Evolutionary conservation across 2,113 vertebrate genomes (phyloP), one percentile per base, ranked within the genome.

Genomic region (Geococcyx californianus): DNA sequence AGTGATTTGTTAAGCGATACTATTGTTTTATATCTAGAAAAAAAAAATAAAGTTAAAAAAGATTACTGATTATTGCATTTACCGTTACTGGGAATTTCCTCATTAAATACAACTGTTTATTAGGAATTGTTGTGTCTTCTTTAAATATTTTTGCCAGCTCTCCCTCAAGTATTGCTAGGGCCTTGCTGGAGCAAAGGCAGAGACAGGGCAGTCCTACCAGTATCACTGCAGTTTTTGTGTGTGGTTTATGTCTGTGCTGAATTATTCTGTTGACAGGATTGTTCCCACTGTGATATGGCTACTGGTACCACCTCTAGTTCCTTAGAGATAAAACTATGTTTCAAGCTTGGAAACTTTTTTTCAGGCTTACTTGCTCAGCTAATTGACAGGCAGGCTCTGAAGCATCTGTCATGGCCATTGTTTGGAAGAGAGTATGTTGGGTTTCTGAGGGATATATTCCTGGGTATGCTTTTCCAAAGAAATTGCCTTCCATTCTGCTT

Each of bases 211-310:
- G 44, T 36, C 31, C 34, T 83, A 54, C 26, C 51, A 51, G n/a
- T 29, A 11, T 44, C 29, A 18, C 1, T 42, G 31, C 54, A 7
- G 38, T 45, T 6, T 29, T 42, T 55, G 33, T 21, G 16, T 26
- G 59, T 54, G 38, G n/a, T 74, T 83, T 92, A 68, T 70, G 6
- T 28, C 58, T 60, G 49, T 49, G 26, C 31, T 69, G 36, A 38
- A 21, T 18, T 49, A 21, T 16, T 19, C 23, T 55, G 7, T 74
- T 72, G n/a, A 38, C n/a, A 86, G 33, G 78, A n/a, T 29, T 16
- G 16, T 76, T 55, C 51, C 19, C 19, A 9, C 9, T 0, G 0
- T 31, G 49, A 7, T 21, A 16, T 15, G 38, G 66, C 60, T 60
- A 31, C n/a, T 87, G 33, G 60, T 29, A 64, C 33, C 16, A 49